Base-by-base conservation (phyloP, 2,113 vertebrate genomes). In the Malurus melanocephalus region DNA sequence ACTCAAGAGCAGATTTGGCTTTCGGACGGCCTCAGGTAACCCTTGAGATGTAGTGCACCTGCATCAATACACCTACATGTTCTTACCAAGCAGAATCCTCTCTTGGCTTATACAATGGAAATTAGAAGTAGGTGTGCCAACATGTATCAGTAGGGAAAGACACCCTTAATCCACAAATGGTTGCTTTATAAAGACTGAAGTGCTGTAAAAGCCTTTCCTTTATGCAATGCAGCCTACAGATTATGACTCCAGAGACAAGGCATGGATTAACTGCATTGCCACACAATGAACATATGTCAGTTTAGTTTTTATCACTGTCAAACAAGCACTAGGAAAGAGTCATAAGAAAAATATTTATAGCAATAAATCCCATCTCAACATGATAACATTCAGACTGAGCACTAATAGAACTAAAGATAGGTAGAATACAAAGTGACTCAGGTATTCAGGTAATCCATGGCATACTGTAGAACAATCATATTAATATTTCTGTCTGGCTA, bases 331-430 rank as follows among this genome's bases (percentile, higher is more conserved):
- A 77, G 62, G 66, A 89, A 89, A 74, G 71, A 92, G 82, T 93
- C 76, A 91, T 84, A 92, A 92, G 80, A 57, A 88, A 96, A 96
- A 88, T 83, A 94, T 91, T 93, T 94, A 81, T 84, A 93, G 90
- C 49, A 93, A 72, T 89, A 92, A 91, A 89, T 88, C 94, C 77
- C 80, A 79, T 83, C 49, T 93, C 76, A 93, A 43, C 43, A 32
- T 24, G 80, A 93, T 87, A 86, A 91, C 59, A 93, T 91, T 94
- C 80, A 95, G 43, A 73, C 13, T 33, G 77, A 86, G 83, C 43
- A 53, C 45, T 74, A 32, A 61, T 80, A 89, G 53, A 87, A 72
- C 38, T 62, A 77, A 64, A 89, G 40, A 28, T 33, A 56, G 71
- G 42, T 18, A 73, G 33, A 76, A 65, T n/a, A 69, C 40, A 72